These are phyloP conservation scores for Falco columbarius DNA, from an alignment of 2,797 vertebrate species.

Conservation along the genomic window DNA sequence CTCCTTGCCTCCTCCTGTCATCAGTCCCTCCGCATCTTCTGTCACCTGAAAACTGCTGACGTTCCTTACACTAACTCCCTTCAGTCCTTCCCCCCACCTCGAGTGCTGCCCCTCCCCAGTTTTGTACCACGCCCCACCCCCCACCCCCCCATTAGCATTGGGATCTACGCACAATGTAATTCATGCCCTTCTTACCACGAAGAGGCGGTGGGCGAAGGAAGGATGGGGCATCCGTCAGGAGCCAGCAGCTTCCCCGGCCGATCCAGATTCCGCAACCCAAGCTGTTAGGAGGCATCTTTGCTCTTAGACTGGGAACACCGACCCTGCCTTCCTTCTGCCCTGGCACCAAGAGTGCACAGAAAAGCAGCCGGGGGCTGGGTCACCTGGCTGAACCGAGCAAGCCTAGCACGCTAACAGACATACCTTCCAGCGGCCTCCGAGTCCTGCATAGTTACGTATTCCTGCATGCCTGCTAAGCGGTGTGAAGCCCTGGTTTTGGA, in stretches of 20 bases:
- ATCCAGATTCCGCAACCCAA: neutral
- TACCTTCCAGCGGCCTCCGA: neutral
- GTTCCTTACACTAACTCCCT: neutral
- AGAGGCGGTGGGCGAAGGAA: neutral
- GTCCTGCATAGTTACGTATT: neutral
- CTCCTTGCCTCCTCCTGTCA: neutral
- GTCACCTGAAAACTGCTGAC: neutral
- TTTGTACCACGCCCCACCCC: neutral
- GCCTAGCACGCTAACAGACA: neutral
- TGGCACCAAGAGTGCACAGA: neutral
- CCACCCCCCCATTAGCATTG: neutral
- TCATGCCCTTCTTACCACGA: neutral
- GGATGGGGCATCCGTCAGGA: neutral
- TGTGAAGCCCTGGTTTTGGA: neutral
- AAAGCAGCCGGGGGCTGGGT: neutral
- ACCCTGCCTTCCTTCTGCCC: neutral
- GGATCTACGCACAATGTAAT: neutral
- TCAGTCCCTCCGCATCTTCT: neutral
- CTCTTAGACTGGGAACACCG: neutral
- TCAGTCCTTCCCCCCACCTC: neutral
- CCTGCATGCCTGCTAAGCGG: neutral
- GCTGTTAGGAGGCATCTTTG: neutral
- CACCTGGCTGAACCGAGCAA: neutral
- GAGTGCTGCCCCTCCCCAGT: rapidly evolving
- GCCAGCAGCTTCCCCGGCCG: neutral